These are phyloP conservation scores for Bolinopsis microptera DNA, from an alignment of 37 sponge, comb jelly and placozoan species.

Conservation along the genomic window DNA sequence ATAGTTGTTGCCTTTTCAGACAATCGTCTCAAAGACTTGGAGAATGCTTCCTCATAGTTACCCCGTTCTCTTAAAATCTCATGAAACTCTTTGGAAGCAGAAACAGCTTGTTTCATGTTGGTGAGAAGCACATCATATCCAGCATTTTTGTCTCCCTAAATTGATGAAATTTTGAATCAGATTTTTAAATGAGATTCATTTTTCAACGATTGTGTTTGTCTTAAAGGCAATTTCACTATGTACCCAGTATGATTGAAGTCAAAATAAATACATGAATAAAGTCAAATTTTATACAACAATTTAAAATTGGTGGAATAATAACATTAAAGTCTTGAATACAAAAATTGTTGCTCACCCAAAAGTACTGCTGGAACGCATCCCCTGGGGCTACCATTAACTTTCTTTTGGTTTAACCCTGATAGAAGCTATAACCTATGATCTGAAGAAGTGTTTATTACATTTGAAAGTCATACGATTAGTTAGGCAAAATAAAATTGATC, in stretches of 20 bases:
- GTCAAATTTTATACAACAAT: no score
- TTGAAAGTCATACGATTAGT: neutral
- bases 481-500: neutral
- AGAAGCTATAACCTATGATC: neutral
- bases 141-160: constrained; percentile 64
- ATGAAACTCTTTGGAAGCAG: constrained; percentile 65
- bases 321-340: no score
- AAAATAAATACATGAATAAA: neutral
- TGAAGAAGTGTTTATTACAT: neutral
- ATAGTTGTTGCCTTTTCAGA: constrained; percentile 46
- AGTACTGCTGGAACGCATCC: constrained; percentile 62
- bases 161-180: no score
- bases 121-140: constrained; percentile 65
- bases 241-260: neutral
- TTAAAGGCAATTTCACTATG: neutral
- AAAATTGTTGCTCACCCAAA: constrained; percentile 66
- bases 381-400: constrained; percentile 55
- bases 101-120: constrained; percentile 31
- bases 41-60: constrained; percentile 60
- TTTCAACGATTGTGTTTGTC: neutral
- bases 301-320: no score
- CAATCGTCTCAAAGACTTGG: neutral
- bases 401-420: neutral
- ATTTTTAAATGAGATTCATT: no score
- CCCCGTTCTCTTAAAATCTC: constrained; percentile 38